Percentiles rank a stretch among this genome's conserved stretches.
These are phyloP conservation scores for Hyposmocoma kahamanoa DNA, from an alignment of 1,140 invertebrate genomes.

Conservation along the genomic window DNA sequence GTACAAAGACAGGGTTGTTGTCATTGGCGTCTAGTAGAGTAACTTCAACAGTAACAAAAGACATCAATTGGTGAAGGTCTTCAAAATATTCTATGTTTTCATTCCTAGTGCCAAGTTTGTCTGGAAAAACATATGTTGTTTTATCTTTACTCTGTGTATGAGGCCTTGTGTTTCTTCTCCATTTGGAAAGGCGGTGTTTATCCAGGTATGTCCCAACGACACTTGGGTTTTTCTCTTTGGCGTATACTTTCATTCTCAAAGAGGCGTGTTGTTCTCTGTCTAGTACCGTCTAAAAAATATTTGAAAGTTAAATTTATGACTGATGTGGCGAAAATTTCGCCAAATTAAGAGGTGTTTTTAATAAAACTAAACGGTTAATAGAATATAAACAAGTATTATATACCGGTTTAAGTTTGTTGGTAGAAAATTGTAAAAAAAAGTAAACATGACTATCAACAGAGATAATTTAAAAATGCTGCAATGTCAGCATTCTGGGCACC, in stretches of 20 bases:
- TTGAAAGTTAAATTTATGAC: no score
- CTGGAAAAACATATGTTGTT: slow-evolving; percentile 69
- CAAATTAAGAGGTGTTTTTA: no score
- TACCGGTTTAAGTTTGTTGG: no score
- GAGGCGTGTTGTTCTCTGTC: slow-evolving; percentile 84
- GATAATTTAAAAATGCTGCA: no score
- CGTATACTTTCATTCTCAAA: slow-evolving; percentile 82
- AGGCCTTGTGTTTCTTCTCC: slow-evolving; percentile 32
- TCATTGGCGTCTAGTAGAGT: slow-evolving; percentile 90
- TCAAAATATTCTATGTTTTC: slow-evolving; percentile 61
- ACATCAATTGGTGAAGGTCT: slow-evolving; percentile 66
- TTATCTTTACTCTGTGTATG: slow-evolving; percentile 37
- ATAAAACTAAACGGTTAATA: no score
- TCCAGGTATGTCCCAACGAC: slow-evolving; percentile 69
- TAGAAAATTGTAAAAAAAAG: no score
- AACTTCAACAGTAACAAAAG: slow-evolving; percentile 84
- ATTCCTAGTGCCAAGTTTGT: slow-evolving; percentile 53
- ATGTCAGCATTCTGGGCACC: no score
- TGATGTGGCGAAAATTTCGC: no score
- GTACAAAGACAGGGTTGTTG: slow-evolving; percentile 89
- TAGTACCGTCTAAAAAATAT: slow-evolving; percentile 77
- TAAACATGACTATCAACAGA: no score
- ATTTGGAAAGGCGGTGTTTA: slow-evolving; percentile 53
- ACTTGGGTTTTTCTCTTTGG: slow-evolving; percentile 82
- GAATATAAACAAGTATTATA: no score